Conservation (phyloP, 2,113 vertebrate species). For the Eurypyga helias region DNA sequence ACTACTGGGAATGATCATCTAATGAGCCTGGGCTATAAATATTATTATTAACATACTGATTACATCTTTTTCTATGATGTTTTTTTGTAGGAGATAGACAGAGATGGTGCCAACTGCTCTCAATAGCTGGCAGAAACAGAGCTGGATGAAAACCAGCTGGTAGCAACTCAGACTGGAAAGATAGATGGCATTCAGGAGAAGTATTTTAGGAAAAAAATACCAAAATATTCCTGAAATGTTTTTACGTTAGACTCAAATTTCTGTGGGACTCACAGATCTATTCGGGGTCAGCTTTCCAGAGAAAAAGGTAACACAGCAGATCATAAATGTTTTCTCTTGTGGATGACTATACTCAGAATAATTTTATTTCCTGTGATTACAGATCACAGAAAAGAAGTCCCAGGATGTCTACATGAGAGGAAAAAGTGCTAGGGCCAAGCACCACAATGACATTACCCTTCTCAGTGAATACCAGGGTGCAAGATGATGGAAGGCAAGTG, state of each 20-base stretch:
- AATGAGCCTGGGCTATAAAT: slow-evolving; percentile 24
- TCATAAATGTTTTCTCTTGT: neutral
- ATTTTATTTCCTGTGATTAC: neutral
- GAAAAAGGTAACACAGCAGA: neutral
- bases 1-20: slow-evolving; percentile 25
- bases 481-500: neutral
- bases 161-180: neutral
- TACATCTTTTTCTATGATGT: neutral
- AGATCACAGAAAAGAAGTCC: neutral
- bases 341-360: neutral
- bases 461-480: neutral
- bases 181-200: neutral
- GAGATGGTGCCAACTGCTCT: slow-evolving; percentile 34
- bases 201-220: neutral
- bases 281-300: neutral
- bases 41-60: slow-evolving; percentile 50
- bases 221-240: neutral
- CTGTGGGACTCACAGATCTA: neutral
- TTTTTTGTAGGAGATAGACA: slow-evolving; percentile 8
- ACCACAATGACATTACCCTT: neutral
- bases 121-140: slow-evolving; percentile 18
- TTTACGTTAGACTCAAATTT: neutral
- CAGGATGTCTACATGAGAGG: neutral
- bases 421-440: neutral
- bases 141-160: slow-evolving; percentile 50